phyloP scores from a whole-genome alignment of 2,113 vertebrate genomes.

The Semicossyphus pulcher region DNA sequence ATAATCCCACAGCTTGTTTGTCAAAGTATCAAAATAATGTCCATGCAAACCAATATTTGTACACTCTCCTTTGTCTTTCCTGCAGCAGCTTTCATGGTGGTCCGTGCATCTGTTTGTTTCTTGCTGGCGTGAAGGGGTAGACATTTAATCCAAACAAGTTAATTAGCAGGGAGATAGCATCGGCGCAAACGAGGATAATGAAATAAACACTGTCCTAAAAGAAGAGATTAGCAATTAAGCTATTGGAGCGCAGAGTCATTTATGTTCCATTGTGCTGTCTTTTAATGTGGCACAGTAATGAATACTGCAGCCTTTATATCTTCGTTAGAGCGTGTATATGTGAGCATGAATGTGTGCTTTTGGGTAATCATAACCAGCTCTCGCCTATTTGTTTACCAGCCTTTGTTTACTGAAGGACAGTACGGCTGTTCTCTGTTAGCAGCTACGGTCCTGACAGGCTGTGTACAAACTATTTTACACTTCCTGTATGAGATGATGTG shows the following conservation, averaged over 20 bases:
- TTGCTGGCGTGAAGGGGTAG: conserved; percentile 24
- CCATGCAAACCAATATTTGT: not conserved
- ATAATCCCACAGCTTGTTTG: not conserved
- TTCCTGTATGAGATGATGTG: conserved; percentile 38
- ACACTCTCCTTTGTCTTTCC: not conserved
- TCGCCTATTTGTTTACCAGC: conserved; percentile 41
- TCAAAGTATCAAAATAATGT: too few relatives aligned
- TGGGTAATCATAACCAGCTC: conserved; percentile 44
- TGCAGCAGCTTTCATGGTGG: conserved; percentile 3
- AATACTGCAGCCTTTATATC: conserved; percentile 32
- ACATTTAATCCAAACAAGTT: conserved; percentile 75
- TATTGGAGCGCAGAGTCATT: conserved; percentile 62
- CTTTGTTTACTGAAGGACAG: conserved; percentile 56
- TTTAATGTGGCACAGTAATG: conserved; percentile 67
- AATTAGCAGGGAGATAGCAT: conserved; percentile 74
- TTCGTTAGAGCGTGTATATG: conserved; percentile 20
- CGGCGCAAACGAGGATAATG: conserved; percentile 66
- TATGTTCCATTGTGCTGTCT: conserved; percentile 67
- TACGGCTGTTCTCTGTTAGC: conserved; percentile 38
- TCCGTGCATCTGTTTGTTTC: conserved; percentile 36
- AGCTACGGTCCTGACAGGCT: conserved; percentile 34
- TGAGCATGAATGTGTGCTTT: conserved; percentile 18
- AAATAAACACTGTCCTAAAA: conserved; percentile 77
- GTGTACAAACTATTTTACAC: conserved; percentile 17
- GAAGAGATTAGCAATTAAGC: conserved; percentile 78